Conservation (phyloP, 2,888 invertebrate genomes). For the Calliphora vomitoria region DNA sequence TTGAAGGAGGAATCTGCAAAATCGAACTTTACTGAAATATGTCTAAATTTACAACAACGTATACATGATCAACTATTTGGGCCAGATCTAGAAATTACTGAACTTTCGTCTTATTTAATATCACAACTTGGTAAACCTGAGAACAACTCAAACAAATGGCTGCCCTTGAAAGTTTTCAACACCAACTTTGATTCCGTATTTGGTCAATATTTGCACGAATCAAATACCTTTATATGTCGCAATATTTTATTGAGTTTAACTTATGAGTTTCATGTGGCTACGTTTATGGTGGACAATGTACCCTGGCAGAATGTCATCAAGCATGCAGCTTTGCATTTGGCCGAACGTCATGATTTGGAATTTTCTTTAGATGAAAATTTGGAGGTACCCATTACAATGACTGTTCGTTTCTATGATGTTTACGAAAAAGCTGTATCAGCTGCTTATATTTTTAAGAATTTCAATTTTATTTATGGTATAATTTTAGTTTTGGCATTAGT, state of each 20-base stretch:
- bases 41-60: constrained; percentile 78
- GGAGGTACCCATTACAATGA: constrained; percentile 80
- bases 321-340: constrained; percentile 79
- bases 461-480: constrained; percentile 8
- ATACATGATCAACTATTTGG: constrained; percentile 76
- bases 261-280: constrained; percentile 80
- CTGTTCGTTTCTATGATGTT: constrained; percentile 81
- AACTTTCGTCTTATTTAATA: constrained; percentile 75
- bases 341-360: constrained; percentile 81
- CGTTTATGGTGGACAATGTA: constrained; percentile 70
- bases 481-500: constrained; percentile 40
- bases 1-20: constrained; percentile 48
- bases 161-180: constrained; percentile 77
- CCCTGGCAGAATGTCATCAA: constrained; percentile 80
- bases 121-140: constrained; percentile 82
- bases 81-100: constrained; percentile 69
- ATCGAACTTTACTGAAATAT: constrained; percentile 81
- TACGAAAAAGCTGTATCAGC: constrained; percentile 64
- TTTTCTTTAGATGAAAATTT: constrained; percentile 80
- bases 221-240: constrained; percentile 80
- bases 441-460: constrained; percentile 22
- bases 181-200: constrained; percentile 76
- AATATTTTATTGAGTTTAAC: constrained; percentile 81
- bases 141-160: constrained; percentile 79
- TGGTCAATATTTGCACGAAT: constrained; percentile 77